Evolutionary conservation across 2,888 invertebrate genomes (phyloP).

Genomic region (Eulithis testata): DNA sequence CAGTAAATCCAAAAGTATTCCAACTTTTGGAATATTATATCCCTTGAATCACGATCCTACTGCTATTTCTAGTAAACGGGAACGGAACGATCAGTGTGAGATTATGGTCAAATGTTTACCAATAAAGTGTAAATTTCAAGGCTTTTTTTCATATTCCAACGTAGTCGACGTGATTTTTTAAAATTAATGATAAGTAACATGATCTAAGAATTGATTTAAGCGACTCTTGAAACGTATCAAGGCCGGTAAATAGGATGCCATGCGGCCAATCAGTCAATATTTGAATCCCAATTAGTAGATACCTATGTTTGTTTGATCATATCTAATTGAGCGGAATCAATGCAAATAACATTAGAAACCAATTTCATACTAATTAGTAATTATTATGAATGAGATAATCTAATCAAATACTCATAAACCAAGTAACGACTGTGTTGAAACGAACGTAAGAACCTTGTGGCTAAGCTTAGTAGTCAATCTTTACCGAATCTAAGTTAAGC

Average conservation of each 20-base stretch:
- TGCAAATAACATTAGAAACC: conserved; percentile 32
- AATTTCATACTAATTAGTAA: conserved; percentile 35
- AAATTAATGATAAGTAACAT: not conserved
- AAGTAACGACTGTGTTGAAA: not conserved
- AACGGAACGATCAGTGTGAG: no score
- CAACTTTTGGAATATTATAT: no score
- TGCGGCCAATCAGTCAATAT: conserved; percentile 38
- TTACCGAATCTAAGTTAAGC: no score
- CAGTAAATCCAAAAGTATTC: no score
- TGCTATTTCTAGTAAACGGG: no score
- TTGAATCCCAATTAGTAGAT: conserved; percentile 16
- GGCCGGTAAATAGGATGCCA: conserved; percentile 8
- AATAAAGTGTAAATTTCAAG: no score
- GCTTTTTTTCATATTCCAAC: no score
- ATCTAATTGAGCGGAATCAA: conserved; percentile 37
- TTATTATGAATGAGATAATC: conserved; percentile 31
- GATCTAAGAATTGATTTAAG: not conserved
- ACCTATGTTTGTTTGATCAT: conserved; percentile 26
- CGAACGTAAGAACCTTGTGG: not conserved
- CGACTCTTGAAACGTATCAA: conserved; percentile 6
- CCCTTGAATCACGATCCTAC: no score
- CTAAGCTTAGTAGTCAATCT: not conserved
- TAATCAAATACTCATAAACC: conserved; percentile 17
- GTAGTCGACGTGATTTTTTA: no score
- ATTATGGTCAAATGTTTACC: no score